Conservation (phyloP, 2,888 invertebrate species). For the Lasioglossum marginatum region DNA sequence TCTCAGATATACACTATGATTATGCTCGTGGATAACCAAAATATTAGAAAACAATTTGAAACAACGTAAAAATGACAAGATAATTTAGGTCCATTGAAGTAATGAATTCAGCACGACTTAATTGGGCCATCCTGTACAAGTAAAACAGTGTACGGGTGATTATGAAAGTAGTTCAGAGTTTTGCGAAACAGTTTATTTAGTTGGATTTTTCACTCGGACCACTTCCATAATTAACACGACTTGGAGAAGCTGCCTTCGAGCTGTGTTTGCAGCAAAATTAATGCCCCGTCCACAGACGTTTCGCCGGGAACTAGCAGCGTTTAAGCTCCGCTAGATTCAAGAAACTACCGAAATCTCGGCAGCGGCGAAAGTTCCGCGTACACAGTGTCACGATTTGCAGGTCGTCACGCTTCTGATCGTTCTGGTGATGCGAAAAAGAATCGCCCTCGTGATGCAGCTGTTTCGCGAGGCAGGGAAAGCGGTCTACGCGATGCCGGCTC, state of each 20-base stretch:
- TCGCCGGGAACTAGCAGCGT: background rate
- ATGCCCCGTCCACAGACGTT: background rate
- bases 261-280: background rate
- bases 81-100: too few relatives aligned
- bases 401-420: constrained; percentile 86
- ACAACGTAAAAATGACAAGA: too few relatives aligned
- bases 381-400: constrained; percentile 53
- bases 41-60: too few relatives aligned
- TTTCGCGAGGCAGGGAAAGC: constrained; percentile 90
- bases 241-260: background rate
- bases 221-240: background rate
- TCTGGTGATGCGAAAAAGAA: constrained; percentile 87
- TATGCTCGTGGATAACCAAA: too few relatives aligned
- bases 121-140: background rate
- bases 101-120: background rate
- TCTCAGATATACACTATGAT: too few relatives aligned
- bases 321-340: background rate
- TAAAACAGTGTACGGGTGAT: background rate
- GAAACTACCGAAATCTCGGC: background rate
- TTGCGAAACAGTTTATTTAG: background rate
- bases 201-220: background rate
- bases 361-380: background rate
- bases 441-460: constrained; percentile 87
- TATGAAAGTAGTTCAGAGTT: background rate
- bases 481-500: constrained; percentile 87